Percentiles rank a stretch among this genome's conserved stretches.
These are phyloP conservation scores for Sinella curviseta DNA, from an alignment of 1,140 invertebrate genomes.

Conservation along the genomic window DNA sequence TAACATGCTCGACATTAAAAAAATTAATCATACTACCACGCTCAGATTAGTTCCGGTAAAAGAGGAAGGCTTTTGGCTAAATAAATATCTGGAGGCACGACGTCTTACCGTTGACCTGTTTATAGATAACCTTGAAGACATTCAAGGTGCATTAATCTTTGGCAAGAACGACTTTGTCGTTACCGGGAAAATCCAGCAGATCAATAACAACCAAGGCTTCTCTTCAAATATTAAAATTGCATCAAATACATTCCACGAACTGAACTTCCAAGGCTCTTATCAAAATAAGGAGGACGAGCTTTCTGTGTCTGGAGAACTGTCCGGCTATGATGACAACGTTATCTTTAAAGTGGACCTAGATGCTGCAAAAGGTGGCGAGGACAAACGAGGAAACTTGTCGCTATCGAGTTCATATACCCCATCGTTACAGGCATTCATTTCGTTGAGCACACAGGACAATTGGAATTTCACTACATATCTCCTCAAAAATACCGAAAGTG, in stretches of 20 bases:
- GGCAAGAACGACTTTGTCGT: neutral
- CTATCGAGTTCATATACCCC: neutral
- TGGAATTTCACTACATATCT: neutral
- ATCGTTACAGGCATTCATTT: neutral
- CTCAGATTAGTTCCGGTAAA: neutral
- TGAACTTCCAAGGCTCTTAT: neutral
- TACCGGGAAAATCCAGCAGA: neutral
- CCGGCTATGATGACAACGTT: neutral
- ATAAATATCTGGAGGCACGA: neutral
- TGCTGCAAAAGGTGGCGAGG: neutral
- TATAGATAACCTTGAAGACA: slow-evolving; percentile 9
- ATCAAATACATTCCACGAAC: neutral
- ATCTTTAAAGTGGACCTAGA: neutral
- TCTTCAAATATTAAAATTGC: neutral
- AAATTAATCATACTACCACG: neutral
- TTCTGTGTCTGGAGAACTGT: neutral
- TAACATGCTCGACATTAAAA: neutral
- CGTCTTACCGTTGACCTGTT: neutral
- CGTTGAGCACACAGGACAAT: neutral
- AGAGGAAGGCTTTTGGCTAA: neutral
- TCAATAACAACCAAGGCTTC: neutral
- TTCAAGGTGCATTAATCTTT: neutral
- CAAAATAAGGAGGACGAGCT: neutral
- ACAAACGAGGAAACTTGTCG: neutral
- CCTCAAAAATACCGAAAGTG: neutral